These are phyloP conservation scores for Andricus quercusramuli DNA, from an alignment of 2,888 invertebrate genomes.

Conservation along the genomic window DNA sequence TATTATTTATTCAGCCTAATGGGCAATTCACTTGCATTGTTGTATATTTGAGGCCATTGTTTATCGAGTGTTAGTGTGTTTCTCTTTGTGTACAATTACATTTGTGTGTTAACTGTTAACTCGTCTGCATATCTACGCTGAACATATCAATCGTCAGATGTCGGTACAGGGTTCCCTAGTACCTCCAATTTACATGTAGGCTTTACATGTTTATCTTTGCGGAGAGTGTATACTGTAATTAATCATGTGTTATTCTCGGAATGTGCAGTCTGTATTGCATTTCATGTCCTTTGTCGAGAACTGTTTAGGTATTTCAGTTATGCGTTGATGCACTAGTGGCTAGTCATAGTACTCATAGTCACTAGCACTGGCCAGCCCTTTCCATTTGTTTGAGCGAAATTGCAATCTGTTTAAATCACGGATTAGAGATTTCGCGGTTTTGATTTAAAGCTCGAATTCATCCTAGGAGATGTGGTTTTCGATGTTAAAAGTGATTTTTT, in stretches of 20 bases:
- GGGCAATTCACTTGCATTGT: constrained; percentile 36
- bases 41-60: constrained; percentile 32
- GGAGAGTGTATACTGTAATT: constrained; percentile 22
- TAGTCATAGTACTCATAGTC: neutral
- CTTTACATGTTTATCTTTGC: constrained; percentile 37
- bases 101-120: constrained; percentile 12
- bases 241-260: constrained; percentile 32
- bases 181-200: constrained; percentile 26
- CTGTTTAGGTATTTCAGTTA: constrained; percentile 39
- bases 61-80: constrained; percentile 32
- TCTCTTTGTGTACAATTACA: constrained; percentile 30
- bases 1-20: constrained; percentile 26
- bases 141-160: constrained; percentile 41
- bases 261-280: constrained; percentile 36
- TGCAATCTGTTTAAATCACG: neutral
- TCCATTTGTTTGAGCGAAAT: neutral
- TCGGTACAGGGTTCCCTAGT: constrained; percentile 19
- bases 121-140: constrained; percentile 38
- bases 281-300: constrained; percentile 40
- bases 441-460: neutral
- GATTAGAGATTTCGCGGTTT: neutral
- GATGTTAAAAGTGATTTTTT: neutral
- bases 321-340: constrained; percentile 25
- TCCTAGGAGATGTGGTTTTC: neutral
- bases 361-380: neutral